Percentiles rank a stretch among this genome's conserved stretches.
phyloP scores from a whole-genome alignment of 2,797 vertebrate genomes.

The Pangasius macronema region DNA sequence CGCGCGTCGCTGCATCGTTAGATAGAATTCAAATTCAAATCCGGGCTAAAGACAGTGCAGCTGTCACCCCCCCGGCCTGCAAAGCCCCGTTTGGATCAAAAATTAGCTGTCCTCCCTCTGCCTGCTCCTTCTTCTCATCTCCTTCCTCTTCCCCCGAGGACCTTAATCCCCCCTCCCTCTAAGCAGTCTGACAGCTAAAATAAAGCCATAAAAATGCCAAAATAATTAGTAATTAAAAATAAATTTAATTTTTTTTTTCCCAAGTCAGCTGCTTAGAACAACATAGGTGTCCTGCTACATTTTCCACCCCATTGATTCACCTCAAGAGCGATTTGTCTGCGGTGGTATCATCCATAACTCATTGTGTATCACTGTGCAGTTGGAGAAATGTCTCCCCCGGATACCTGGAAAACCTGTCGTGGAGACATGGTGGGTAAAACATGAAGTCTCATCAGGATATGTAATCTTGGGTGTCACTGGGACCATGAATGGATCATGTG shows the following conservation, averaged over 20 bases:
- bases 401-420: not conserved
- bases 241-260: constrained; percentile 47
- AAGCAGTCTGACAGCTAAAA: constrained; percentile 83
- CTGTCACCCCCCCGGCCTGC: constrained; percentile 86
- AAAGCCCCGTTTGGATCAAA: constrained; percentile 83
- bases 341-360: too few species aligned
- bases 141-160: constrained; percentile 67
- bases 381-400: not conserved
- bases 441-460: not conserved
- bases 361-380: not conserved
- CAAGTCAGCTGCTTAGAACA: constrained; percentile 57
- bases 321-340: not conserved
- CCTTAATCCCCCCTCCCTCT: constrained; percentile 69
- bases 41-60: constrained; percentile 84
- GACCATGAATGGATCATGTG: not conserved
- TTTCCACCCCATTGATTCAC: not conserved
- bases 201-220: constrained; percentile 81
- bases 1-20: constrained; percentile 79
- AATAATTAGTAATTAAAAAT: constrained; percentile 83
- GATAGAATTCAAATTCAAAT: constrained; percentile 91
- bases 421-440: not conserved
- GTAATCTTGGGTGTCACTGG: not conserved
- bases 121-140: constrained; percentile 74
- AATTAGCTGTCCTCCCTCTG: constrained; percentile 87
- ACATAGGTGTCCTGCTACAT: constrained; percentile 55